These are phyloP conservation scores for Scaptomyza pallida DNA, from an alignment of 1,140 invertebrate species.

Conservation along the genomic window DNA sequence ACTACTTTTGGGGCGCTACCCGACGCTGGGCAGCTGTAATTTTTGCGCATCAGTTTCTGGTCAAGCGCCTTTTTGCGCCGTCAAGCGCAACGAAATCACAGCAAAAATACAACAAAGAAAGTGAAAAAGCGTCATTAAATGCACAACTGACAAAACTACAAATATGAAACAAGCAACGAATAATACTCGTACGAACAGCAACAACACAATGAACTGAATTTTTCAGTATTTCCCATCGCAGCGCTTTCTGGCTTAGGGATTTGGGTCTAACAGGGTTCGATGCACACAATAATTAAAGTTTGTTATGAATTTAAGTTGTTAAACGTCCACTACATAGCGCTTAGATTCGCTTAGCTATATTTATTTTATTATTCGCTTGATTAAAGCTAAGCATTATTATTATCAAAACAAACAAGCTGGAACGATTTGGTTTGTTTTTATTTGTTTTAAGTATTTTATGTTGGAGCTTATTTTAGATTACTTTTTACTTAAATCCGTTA, in stretches of 20 bases:
- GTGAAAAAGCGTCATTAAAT: constrained; percentile 61
- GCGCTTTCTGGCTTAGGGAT: background rate
- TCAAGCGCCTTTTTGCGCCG: constrained; percentile 66
- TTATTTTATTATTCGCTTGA: constrained; percentile 13
- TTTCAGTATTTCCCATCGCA: background rate
- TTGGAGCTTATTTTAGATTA: too few species aligned
- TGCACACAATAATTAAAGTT: constrained; percentile 40
- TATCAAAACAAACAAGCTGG: background rate
- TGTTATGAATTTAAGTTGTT: constrained; percentile 5
- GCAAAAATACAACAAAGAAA: constrained; percentile 50
- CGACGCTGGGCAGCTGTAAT: constrained; percentile 41
- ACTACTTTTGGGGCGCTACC: constrained; percentile 17
- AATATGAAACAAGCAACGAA: constrained; percentile 34
- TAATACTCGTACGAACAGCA: constrained; percentile 10
- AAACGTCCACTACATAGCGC: background rate
- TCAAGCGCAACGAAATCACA: constrained; percentile 57
- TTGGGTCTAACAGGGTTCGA: constrained; percentile 30
- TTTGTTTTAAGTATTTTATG: background rate
- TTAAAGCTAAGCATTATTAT: constrained; percentile 5
- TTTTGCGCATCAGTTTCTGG: constrained; percentile 67
- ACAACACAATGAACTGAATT: constrained; percentile 1
- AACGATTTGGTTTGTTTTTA: constrained; percentile 1
- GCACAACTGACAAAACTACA: constrained; percentile 48
- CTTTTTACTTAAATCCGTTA: too few species aligned
- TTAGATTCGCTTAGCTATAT: constrained; percentile 2